phyloP scores from a whole-genome alignment of 2,113 vertebrate genomes.

The Apus apus region DNA sequence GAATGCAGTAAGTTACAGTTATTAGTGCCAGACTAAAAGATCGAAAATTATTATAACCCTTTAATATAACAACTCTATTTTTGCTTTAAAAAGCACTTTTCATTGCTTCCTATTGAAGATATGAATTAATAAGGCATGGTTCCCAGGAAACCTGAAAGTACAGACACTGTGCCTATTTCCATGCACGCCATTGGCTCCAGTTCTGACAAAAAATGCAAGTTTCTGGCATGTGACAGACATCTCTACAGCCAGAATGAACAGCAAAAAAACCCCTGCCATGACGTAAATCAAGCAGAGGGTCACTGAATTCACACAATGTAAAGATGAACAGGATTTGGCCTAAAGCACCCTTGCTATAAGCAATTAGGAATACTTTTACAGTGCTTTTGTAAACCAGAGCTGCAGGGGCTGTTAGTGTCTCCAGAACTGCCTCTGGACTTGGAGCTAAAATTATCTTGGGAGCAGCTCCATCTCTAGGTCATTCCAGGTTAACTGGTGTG shows the following conservation, averaged over 20 bases:
- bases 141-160: slow-evolving; percentile 60
- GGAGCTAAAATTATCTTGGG: background rate
- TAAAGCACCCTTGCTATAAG: background rate
- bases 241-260: background rate
- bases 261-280: background rate
- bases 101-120: slow-evolving; percentile 25
- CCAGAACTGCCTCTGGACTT: background rate
- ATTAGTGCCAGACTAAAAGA: slow-evolving; percentile 52
- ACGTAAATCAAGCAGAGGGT: slow-evolving; percentile 18
- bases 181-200: background rate
- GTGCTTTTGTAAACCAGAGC: background rate
- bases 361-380: background rate
- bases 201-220: background rate
- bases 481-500: background rate
- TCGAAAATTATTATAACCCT: slow-evolving; percentile 38
- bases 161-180: slow-evolving; percentile 8
- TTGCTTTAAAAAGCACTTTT: slow-evolving; percentile 57
- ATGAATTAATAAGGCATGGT: slow-evolving; percentile 56
- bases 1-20: slow-evolving; percentile 47
- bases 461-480: background rate
- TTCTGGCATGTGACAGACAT: slow-evolving; percentile 19
- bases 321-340: background rate
- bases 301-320: slow-evolving; percentile 13
- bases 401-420: background rate
- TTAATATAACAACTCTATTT: slow-evolving; percentile 62